Evolutionary conservation across 2,797 vertebrate species (phyloP), one percentile per base, ranked within the genome.

Genomic region (Falco concolor): DNA sequence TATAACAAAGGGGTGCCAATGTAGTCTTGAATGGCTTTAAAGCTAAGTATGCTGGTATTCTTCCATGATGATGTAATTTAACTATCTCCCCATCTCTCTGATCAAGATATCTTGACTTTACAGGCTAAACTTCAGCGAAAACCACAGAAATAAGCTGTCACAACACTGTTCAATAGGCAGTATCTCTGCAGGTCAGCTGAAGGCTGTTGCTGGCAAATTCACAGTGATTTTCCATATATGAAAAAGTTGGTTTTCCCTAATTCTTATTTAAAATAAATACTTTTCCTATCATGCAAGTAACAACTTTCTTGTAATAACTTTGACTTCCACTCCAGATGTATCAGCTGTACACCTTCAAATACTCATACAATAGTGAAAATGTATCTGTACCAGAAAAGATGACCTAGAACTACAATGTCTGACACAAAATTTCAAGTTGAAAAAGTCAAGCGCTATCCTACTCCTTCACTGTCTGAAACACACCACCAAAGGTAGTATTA

Each of bases 1-100:
- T 97, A 92, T 96, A 97, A 97, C 95, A 95, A 96, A 97, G 93
- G 95, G 95, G 93, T 96, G 93, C 93, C 94, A 96, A 94, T 85
- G 93, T 69, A 89, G 93, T 96, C 73, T 72, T 94, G 94, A 96
- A 96, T 92, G 93, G 90, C 92, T 96, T 96, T 96, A 94, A 96
- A 96, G 89, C 94, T 89, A 96, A 97, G 82, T 96, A 73, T 27
- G 84, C 87, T 84, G 90, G 92, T 96, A 85, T 93, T 95, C 95
- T 96, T 95, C 90, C 94, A 65, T 38, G 95, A 94, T 95, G 94
- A 97, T 95, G 96, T 78, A 72, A 96, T 92, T 96, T 92, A 96
- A 90, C 78, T 88, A 86, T 89, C 87, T 87, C n/a, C 47, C 60
- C 25, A 59, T 83, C 90, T 87, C 81, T 70, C 42, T 12, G 72